Conservation (phyloP, 2,797 vertebrate species). For the Garrulus glandarius region DNA sequence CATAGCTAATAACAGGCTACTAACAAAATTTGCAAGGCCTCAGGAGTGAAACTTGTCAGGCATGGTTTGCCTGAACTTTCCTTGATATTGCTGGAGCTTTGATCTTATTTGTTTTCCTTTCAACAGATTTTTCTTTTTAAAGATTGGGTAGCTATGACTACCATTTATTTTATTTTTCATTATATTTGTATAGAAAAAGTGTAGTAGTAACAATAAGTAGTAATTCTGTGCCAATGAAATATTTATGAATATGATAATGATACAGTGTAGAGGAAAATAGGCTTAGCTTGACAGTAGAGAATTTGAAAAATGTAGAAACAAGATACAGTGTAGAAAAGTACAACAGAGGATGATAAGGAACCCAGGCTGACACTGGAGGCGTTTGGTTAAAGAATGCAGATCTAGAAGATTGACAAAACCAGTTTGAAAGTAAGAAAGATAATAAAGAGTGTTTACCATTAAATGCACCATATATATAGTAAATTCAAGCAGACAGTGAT, state of each 20-base stretch:
- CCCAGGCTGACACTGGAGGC: background rate
- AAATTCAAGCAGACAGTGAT: background rate
- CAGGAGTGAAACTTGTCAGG: background rate
- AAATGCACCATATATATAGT: background rate
- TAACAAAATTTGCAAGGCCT: background rate
- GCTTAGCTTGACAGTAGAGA: background rate
- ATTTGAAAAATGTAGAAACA: background rate
- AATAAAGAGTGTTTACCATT: background rate
- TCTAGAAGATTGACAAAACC: background rate
- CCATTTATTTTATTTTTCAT: background rate
- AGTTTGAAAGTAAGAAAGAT: background rate
- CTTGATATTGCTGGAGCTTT: background rate
- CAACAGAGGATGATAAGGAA: background rate
- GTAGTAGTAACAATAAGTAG: background rate
- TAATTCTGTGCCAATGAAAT: background rate
- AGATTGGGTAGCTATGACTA: background rate
- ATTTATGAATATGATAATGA: background rate
- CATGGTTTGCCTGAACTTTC: background rate
- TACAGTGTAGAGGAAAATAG: background rate
- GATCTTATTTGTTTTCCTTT: background rate
- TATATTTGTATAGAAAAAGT: background rate
- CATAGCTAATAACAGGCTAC: background rate
- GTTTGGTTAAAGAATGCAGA: background rate
- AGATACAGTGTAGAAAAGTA: rapidly evolving
- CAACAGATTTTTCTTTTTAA: background rate